Percentiles rank a stretch among this genome's conserved stretches.
phyloP scores from a whole-genome alignment of 2,113 vertebrate species.

The Cryptotis parvus region DNA sequence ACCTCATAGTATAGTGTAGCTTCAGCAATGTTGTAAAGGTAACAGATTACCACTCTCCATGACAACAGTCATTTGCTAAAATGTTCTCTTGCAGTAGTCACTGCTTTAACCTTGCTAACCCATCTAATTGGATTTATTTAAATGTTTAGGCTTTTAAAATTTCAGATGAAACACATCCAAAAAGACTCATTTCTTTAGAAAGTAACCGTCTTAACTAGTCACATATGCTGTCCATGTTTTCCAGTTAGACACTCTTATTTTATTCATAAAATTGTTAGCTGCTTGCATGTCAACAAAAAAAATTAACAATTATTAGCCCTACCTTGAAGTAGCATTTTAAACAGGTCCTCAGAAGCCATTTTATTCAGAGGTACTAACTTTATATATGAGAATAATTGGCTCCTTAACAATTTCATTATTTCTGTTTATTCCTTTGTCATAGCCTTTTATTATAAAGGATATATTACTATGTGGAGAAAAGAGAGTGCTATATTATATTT shows the following conservation, averaged over 20 bases:
- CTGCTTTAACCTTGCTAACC: neutral
- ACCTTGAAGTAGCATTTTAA: constrained; percentile 9
- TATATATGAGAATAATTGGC: neutral
- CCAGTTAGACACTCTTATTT: constrained; percentile 2
- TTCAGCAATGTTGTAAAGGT: neutral
- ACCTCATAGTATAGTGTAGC: neutral
- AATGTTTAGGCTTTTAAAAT: constrained; percentile 1
- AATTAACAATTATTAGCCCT: neutral
- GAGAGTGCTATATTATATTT: neutral
- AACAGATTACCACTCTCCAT: neutral
- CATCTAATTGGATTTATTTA: neutral
- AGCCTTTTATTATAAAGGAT: neutral
- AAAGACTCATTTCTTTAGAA: constrained; percentile 21
- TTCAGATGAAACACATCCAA: constrained; percentile 9
- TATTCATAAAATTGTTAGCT: constrained; percentile 40
- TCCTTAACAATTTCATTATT: neutral
- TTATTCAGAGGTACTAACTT: constrained; percentile 3
- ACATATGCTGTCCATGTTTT: neutral
- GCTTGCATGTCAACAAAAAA: neutral
- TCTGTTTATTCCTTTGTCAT: neutral
- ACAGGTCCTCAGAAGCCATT: constrained; percentile 3
- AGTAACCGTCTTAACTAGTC: neutral
- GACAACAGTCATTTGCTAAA: neutral
- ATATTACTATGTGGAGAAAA: neutral
- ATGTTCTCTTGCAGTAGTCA: neutral